Evolutionary conservation across 2,113 vertebrate species (phyloP).

Genomic region (Sinocyclocheilus anophthalmus): DNA sequence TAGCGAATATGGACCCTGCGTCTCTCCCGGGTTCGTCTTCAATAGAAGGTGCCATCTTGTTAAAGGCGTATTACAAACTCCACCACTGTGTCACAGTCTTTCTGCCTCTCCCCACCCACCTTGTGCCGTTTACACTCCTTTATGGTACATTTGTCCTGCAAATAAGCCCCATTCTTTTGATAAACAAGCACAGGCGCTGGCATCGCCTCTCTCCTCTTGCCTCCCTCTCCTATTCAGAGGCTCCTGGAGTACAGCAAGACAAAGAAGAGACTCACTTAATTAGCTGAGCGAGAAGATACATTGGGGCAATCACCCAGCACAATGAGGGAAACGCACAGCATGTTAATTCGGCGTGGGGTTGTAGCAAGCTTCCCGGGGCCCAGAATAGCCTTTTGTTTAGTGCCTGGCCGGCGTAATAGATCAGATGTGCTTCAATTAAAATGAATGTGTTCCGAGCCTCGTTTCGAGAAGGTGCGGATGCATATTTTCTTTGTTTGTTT

Average conservation of each 20-base stretch:
- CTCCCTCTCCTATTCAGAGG: slow-evolving; percentile 54
- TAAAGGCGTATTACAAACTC: slow-evolving; percentile 50
- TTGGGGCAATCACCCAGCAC: slow-evolving; percentile 79
- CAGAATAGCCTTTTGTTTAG: slow-evolving; percentile 56
- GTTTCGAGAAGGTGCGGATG: slow-evolving; percentile 13
- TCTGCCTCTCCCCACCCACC: slow-evolving; percentile 45
- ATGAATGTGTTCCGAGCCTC: slow-evolving; percentile 19
- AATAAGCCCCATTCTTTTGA: slow-evolving; percentile 61
- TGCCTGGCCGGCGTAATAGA: slow-evolving; percentile 47
- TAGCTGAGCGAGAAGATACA: slow-evolving; percentile 78
- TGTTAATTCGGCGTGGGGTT: slow-evolving; percentile 63
- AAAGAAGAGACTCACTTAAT: slow-evolving; percentile 78
- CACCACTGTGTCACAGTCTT: slow-evolving; percentile 36
- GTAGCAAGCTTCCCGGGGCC: slow-evolving; percentile 52
- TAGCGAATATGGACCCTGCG: slow-evolving; percentile 42
- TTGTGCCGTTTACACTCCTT: slow-evolving; percentile 51
- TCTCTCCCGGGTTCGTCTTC: slow-evolving; percentile 5
- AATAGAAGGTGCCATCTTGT: slow-evolving; percentile 52
- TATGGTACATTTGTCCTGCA: slow-evolving; percentile 59
- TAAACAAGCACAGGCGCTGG: slow-evolving; percentile 67
- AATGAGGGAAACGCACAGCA: slow-evolving; percentile 70
- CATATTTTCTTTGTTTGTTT: slow-evolving; percentile 19
- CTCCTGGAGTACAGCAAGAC: slow-evolving; percentile 69
- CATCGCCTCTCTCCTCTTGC: slow-evolving; percentile 46
- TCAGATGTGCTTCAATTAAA: slow-evolving; percentile 58